phyloP scores from a whole-genome alignment of 2,888 invertebrate species.

The Protodeltote pygarga region DNA sequence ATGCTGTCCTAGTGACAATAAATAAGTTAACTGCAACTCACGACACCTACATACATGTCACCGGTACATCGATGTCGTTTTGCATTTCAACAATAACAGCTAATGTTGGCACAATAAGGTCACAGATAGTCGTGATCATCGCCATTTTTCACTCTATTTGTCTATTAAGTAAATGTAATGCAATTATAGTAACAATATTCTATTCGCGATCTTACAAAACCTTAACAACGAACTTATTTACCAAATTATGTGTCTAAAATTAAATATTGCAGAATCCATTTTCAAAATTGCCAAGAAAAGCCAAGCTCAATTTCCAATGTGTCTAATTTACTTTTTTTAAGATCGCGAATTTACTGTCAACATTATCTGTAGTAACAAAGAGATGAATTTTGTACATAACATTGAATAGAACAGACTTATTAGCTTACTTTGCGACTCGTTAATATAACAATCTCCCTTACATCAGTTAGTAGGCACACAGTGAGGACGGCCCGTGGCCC shows the following conservation, averaged over 20 bases:
- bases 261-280: slow-evolving; percentile 32
- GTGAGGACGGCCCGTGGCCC: slow-evolving; percentile 77
- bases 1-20: slow-evolving; percentile 36
- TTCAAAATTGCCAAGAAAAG: slow-evolving; percentile 25
- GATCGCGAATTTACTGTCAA: slow-evolving; percentile 35
- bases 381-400: slow-evolving; percentile 34
- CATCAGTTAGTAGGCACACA: slow-evolving; percentile 69
- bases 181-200: slow-evolving; percentile 27
- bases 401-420: slow-evolving; percentile 38
- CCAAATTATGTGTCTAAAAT: slow-evolving; percentile 26
- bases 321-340: slow-evolving; percentile 18
- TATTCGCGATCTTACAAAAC: slow-evolving; percentile 36
- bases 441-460: slow-evolving; percentile 41
- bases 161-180: slow-evolving; percentile 21
- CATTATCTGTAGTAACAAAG: slow-evolving; percentile 29
- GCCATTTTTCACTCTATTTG: slow-evolving; percentile 22
- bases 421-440: slow-evolving; percentile 42
- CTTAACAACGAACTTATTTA: slow-evolving; percentile 27
- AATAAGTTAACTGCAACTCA: slow-evolving; percentile 34
- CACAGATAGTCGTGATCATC: slow-evolving; percentile 16
- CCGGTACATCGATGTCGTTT: too few relatives aligned
- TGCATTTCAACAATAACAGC: slow-evolving; percentile 39
- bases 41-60: too few relatives aligned
- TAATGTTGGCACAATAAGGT: slow-evolving; percentile 42
- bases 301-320: background rate